Evolutionary conservation across 2,113 vertebrate species (phyloP).

Genomic region (Petroica traversi): DNA sequence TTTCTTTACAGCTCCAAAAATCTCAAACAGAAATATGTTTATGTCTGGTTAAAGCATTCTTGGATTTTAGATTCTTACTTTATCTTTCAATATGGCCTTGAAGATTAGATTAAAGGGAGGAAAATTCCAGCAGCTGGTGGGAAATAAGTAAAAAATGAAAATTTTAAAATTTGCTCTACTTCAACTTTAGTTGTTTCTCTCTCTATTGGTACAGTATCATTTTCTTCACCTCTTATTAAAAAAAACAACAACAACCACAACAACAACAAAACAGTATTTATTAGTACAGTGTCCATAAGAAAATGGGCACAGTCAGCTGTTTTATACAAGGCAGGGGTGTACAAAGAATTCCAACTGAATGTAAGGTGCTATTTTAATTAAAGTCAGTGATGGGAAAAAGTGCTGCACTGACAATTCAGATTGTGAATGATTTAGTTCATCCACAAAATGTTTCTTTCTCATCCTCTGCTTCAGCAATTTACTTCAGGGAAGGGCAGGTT

Average conservation of each 20-base stretch:
- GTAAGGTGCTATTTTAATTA: background rate
- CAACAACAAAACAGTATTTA: rapidly evolving
- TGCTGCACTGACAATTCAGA: background rate
- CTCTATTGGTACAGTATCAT: background rate
- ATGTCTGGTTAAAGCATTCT: background rate
- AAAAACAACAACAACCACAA: too few relatives aligned
- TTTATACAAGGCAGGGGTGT: background rate
- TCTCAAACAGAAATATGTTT: background rate
- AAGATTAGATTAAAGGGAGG: background rate
- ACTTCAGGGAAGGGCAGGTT: background rate
- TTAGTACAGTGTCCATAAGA: background rate
- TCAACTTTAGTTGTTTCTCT: background rate
- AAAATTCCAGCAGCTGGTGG: background rate
- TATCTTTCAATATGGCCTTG: background rate
- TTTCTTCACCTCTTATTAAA: background rate
- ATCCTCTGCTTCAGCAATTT: background rate
- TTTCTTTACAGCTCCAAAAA: background rate
- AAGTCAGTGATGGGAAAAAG: background rate
- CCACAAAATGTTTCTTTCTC: background rate
- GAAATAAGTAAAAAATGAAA: background rate
- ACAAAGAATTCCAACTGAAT: background rate
- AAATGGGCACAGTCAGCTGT: background rate
- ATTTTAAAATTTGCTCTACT: background rate
- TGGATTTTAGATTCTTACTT: background rate
- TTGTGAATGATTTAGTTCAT: background rate